phyloP scores from a whole-genome alignment of 2,888 invertebrate species.

The Brachyptera putata region DNA sequence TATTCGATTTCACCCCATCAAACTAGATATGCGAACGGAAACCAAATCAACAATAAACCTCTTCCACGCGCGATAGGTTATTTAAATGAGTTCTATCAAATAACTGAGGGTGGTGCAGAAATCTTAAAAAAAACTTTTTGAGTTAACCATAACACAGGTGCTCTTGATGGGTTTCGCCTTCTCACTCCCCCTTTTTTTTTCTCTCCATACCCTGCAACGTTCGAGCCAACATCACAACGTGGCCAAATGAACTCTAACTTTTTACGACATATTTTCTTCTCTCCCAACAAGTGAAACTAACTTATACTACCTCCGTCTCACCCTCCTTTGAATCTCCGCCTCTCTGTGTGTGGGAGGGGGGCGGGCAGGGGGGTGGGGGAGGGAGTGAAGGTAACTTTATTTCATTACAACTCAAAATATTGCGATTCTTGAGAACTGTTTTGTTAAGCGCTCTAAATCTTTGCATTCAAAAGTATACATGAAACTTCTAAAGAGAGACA shows the following conservation, averaged over 20 bases:
- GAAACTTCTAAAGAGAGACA: too few relatives aligned
- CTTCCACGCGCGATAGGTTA: too few relatives aligned
- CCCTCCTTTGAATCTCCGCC: neutral
- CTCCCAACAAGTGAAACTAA: conserved; percentile 17
- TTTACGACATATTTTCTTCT: conserved; percentile 19
- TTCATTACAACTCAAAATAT: neutral
- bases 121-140: conserved; percentile 20
- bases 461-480: too few relatives aligned
- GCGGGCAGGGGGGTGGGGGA: too few relatives aligned
- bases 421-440: neutral
- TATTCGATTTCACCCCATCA: too few relatives aligned
- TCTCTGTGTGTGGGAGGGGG: too few relatives aligned
- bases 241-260: conserved; percentile 26
- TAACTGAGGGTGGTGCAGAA: too few relatives aligned
- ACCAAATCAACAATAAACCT: too few relatives aligned
- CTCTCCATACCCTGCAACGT: neutral
- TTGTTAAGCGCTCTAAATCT: neutral
- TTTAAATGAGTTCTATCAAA: too few relatives aligned
- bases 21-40: too few relatives aligned
- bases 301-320: conserved; percentile 3
- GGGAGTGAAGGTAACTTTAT: neutral
- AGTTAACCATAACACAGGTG: conserved; percentile 23
- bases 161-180: conserved; percentile 3
- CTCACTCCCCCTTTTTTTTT: conserved; percentile 7
- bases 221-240: neutral